phyloP scores from a whole-genome alignment of 2,888 invertebrate genomes.

The Sipha maydis region DNA sequence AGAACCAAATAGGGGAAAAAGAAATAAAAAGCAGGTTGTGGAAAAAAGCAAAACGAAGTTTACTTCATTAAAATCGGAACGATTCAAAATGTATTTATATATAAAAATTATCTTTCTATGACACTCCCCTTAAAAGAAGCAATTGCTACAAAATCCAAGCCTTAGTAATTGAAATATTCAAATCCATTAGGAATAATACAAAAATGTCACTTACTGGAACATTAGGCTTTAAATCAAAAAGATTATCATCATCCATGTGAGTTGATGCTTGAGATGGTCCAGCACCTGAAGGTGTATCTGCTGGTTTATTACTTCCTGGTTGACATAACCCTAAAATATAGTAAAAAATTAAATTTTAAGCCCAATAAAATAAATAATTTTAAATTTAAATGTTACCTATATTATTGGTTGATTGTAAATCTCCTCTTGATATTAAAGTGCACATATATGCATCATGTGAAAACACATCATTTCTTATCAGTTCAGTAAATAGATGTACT shows the following conservation, averaged over 20 bases:
- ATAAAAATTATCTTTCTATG: no score
- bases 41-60: no score
- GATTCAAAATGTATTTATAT: no score
- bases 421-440: slow-evolving; percentile 93
- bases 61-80: no score
- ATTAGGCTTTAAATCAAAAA: slow-evolving; percentile 75
- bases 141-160: no score
- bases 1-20: no score
- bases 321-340: slow-evolving; percentile 53
- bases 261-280: slow-evolving; percentile 68
- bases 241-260: slow-evolving; percentile 76
- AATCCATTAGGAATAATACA: not conserved
- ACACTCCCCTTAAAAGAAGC: no score
- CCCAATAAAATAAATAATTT: not conserved
- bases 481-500: slow-evolving; percentile 92
- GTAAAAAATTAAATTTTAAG: not conserved
- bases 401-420: slow-evolving; percentile 70
- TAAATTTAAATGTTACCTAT: slow-evolving; percentile 25
- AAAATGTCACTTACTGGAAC: slow-evolving; percentile 70
- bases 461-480: slow-evolving; percentile 95
- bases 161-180: not conserved
- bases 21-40: no score
- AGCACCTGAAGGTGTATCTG: slow-evolving; percentile 65
- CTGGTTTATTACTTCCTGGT: slow-evolving; percentile 66
- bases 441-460: slow-evolving; percentile 99